phyloP scores from a whole-genome alignment of 2,888 invertebrate genomes.

The Clanis bilineata region DNA sequence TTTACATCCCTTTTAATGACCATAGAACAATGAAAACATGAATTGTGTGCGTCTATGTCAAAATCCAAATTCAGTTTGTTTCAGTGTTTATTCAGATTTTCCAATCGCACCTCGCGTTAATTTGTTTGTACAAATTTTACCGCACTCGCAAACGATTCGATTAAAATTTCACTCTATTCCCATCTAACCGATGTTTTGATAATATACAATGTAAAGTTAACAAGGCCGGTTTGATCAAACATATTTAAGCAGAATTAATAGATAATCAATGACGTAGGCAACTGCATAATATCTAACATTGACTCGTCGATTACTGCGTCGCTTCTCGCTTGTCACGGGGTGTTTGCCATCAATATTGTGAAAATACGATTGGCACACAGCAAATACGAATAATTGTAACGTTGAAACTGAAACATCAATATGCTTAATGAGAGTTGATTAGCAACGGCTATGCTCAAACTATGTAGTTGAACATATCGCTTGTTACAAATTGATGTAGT shows the following conservation, averaged over 20 bases:
- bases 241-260: conserved; percentile 30
- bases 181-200: conserved; percentile 39
- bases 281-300: conserved; percentile 21
- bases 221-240: conserved; percentile 27
- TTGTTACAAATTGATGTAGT: conserved; percentile 17
- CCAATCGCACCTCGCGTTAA: conserved; percentile 69
- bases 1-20: background rate
- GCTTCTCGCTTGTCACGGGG: conserved; percentile 20
- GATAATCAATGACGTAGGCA: conserved; percentile 21
- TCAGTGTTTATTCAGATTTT: conserved; percentile 65
- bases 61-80: conserved; percentile 58
- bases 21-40: background rate
- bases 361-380: conserved; percentile 44
- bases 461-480: conserved; percentile 37
- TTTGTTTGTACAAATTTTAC: conserved; percentile 70
- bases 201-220: conserved; percentile 39
- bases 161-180: conserved; percentile 63
- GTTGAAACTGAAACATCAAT: conserved; percentile 58
- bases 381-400: conserved; percentile 61
- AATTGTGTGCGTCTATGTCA: conserved; percentile 29
- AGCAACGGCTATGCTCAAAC: conserved; percentile 50
- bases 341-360: conserved; percentile 32
- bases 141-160: conserved; percentile 60
- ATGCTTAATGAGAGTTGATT: conserved; percentile 70
- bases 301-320: conserved; percentile 27